Percentiles rank a stretch among this genome's conserved stretches.
These are phyloP conservation scores for Drosophila flavopinicola DNA, from an alignment of 2,888 invertebrate species.

Conservation along the genomic window DNA sequence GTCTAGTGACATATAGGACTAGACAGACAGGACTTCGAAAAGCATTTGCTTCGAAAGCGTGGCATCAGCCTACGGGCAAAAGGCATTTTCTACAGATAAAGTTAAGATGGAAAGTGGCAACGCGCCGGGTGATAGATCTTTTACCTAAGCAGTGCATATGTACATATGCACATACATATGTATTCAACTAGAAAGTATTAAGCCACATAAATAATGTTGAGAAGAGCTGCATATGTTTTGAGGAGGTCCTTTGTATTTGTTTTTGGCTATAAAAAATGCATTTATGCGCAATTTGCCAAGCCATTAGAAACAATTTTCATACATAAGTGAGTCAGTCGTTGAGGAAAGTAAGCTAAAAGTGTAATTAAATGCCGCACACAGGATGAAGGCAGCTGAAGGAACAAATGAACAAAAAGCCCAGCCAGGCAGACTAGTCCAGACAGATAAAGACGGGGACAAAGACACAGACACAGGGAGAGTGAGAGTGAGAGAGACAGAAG, in stretches of 20 bases:
- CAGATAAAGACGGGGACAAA: constrained; percentile 1
- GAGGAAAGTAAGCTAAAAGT: constrained; percentile 50
- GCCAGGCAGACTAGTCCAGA: constrained; percentile 27
- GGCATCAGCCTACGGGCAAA: too few relatives aligned
- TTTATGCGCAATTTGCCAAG: constrained; percentile 55
- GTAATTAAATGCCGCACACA: constrained; percentile 59
- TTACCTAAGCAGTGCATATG: neutral
- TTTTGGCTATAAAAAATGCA: constrained; percentile 35
- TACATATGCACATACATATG: too few relatives aligned
- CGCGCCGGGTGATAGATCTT: too few relatives aligned
- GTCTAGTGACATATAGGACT: too few relatives aligned
- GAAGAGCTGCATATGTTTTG: constrained; percentile 7
- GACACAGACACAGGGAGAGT: neutral
- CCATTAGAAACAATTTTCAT: constrained; percentile 65
- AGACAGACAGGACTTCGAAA: too few relatives aligned
- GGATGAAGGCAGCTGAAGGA: constrained; percentile 43
- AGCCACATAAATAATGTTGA: constrained; percentile 3
- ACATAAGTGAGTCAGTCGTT: constrained; percentile 55
- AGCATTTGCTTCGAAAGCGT: too few relatives aligned
- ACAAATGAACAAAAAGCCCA: constrained; percentile 26
- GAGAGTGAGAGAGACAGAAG: constrained; percentile 13
- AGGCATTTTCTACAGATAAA: too few relatives aligned
- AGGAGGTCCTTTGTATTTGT: neutral
- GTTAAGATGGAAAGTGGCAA: too few relatives aligned
- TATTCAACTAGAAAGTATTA: neutral